These are phyloP conservation scores for Strongylocentrotus purpuratus DNA, from an alignment of 35 echinoderm and acorn worm species.

Conservation along the genomic window DNA sequence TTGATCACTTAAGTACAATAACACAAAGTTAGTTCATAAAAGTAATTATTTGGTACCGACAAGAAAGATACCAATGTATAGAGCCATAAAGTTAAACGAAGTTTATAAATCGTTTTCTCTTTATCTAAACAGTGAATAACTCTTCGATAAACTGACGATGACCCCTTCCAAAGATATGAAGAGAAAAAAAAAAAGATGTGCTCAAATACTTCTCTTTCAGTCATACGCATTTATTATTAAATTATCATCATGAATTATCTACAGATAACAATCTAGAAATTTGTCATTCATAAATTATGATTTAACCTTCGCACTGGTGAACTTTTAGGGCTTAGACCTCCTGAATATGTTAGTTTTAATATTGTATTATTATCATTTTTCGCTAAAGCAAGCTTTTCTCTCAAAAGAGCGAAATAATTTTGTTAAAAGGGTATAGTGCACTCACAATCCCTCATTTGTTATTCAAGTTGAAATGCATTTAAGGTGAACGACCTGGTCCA, in stretches of 20 bases:
- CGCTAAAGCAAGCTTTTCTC: background rate
- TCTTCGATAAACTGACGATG: background rate
- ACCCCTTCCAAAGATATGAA: background rate
- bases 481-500: background rate
- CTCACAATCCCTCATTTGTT: background rate
- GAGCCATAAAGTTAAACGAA: too few species aligned
- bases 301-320: background rate
- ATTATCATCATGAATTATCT: background rate
- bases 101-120: too few species aligned
- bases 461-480: background rate
- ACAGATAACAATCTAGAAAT: background rate
- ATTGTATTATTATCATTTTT: background rate
- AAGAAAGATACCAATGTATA: too few species aligned
- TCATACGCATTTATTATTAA: too few species aligned
- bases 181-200: background rate
- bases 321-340: background rate
- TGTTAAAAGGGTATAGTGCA: background rate
- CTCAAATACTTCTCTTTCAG: background rate
- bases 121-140: too few species aligned
- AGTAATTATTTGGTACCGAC: too few species aligned
- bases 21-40: too few species aligned
- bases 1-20: too few species aligned
- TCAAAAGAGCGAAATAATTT: background rate
- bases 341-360: background rate
- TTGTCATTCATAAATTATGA: background rate